Percentiles rank a stretch among this genome's conserved stretches.
Evolutionary conservation across 2,113 vertebrate species (phyloP).

Genomic region (Actinemys pallida): DNA sequence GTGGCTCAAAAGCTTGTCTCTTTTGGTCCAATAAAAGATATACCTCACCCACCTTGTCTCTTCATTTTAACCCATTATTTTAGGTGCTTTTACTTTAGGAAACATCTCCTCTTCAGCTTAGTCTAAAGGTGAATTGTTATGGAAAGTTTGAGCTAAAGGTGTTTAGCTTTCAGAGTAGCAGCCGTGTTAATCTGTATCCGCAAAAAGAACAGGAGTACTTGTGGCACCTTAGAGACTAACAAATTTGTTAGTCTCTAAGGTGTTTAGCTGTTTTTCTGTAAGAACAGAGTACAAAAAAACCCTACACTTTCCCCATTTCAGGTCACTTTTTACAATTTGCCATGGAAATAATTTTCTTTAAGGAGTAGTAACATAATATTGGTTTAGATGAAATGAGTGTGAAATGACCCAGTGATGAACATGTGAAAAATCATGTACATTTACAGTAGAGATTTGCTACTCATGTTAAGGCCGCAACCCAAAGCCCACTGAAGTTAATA

Average conservation of each 20-base stretch:
- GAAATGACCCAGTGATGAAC: not conserved
- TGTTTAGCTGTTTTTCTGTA: not conserved
- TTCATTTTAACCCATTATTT: not conserved
- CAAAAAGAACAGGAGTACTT: no score
- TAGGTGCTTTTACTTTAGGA: not conserved
- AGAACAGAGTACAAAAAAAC: not conserved
- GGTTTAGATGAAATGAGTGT: not conserved
- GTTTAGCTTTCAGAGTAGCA: not conserved
- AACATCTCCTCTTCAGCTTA: not conserved
- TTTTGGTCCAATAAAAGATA: no score
- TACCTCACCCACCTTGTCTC: no score
- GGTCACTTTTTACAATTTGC: not conserved
- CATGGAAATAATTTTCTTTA: not conserved
- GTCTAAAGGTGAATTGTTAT: not conserved
- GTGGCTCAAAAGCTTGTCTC: no score
- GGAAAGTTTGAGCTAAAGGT: not conserved
- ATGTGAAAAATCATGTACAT: not conserved
- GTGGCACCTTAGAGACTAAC: no score
- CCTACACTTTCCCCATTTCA: not conserved
- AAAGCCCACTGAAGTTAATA: not conserved
- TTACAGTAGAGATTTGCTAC: no score
- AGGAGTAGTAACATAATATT: not conserved
- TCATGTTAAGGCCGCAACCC: not conserved
- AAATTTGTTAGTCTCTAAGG: not conserved
- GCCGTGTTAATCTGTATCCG: no score